Percentiles rank a stretch among this genome's conserved stretches.
Evolutionary conservation across 2,888 invertebrate genomes (phyloP).

Genomic region (Monoplex corrugatus): DNA sequence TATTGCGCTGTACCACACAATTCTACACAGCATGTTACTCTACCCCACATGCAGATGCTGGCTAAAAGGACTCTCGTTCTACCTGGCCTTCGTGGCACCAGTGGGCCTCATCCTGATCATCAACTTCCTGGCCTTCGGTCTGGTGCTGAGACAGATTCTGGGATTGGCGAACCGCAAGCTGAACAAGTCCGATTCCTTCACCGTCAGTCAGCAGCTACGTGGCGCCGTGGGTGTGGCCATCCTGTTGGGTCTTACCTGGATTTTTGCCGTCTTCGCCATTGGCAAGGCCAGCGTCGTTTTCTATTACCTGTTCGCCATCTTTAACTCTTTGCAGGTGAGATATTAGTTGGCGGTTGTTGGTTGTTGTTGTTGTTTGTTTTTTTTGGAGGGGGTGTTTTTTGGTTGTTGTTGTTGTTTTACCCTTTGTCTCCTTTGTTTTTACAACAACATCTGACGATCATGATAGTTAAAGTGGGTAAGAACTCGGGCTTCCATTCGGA

Average conservation of each 20-base stretch:
- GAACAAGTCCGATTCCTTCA: slow-evolving; percentile 65
- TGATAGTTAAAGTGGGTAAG: too few species aligned
- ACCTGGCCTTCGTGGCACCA: slow-evolving; percentile 78
- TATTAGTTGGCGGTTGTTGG: too few species aligned
- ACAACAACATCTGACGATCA: too few species aligned
- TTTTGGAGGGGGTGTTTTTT: too few species aligned
- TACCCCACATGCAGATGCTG: slow-evolving; percentile 70
- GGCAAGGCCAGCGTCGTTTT: slow-evolving; percentile 70
- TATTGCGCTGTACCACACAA: not conserved
- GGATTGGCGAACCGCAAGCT: slow-evolving; percentile 60
- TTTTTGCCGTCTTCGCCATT: slow-evolving; percentile 77
- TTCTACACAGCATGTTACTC: not conserved
- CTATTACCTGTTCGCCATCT: slow-evolving; percentile 78
- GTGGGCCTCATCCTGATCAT: slow-evolving; percentile 80
- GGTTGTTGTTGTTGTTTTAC: too few species aligned
- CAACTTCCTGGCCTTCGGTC: slow-evolving; percentile 81
- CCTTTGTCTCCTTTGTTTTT: too few species aligned
- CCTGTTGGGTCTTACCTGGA: slow-evolving; percentile 78
- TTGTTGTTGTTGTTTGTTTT: too few species aligned
- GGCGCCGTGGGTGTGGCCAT: slow-evolving; percentile 74
- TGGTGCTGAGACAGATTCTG: slow-evolving; percentile 76
- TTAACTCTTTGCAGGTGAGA: slow-evolving; percentile 67
- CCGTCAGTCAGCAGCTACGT: slow-evolving; percentile 63
- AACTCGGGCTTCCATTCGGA: too few species aligned
- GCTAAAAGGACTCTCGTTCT: slow-evolving; percentile 73